Conservation (phyloP, 2,113 vertebrate genomes). For the Atlantisia rogersi region DNA sequence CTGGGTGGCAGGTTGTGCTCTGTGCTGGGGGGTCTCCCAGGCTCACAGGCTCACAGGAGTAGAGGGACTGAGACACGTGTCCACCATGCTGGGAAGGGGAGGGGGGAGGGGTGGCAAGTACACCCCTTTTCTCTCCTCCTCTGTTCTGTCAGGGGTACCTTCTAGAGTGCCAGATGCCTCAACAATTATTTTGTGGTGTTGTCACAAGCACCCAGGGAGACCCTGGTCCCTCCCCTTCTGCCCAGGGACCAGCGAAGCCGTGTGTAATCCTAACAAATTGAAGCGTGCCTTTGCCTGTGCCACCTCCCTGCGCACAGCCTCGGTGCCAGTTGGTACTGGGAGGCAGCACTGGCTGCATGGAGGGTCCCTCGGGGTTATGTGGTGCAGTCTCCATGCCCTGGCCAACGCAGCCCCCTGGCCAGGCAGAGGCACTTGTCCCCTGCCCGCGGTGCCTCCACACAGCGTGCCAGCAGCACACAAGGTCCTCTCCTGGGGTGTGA, state of each 20-base stretch:
- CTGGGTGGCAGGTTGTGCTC: background rate
- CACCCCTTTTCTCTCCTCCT: background rate
- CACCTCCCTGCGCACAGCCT: background rate
- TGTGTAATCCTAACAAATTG: background rate
- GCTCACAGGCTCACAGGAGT: background rate
- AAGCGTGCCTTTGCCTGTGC: rapidly evolving
- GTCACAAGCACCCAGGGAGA: background rate
- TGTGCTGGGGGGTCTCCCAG: rapidly evolving
- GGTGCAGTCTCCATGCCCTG: background rate
- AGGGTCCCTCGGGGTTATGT: background rate
- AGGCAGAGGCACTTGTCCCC: background rate
- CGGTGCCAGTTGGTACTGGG: background rate
- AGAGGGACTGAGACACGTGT: rapidly evolving
- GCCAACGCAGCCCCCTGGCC: rapidly evolving
- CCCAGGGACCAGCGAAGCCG: background rate
- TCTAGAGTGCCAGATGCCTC: background rate
- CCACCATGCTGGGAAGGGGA: background rate
- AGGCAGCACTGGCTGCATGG: no score
- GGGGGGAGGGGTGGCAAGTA: background rate
- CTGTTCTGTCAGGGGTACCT: background rate
- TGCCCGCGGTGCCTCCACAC: rapidly evolving
- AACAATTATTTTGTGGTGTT: background rate
- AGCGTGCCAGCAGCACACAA: rapidly evolving
- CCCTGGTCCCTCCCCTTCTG: background rate
- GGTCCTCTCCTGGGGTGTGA: background rate